These are phyloP conservation scores for Corythaixoides concolor DNA, from an alignment of 2,113 vertebrate species.

Conservation along the genomic window DNA sequence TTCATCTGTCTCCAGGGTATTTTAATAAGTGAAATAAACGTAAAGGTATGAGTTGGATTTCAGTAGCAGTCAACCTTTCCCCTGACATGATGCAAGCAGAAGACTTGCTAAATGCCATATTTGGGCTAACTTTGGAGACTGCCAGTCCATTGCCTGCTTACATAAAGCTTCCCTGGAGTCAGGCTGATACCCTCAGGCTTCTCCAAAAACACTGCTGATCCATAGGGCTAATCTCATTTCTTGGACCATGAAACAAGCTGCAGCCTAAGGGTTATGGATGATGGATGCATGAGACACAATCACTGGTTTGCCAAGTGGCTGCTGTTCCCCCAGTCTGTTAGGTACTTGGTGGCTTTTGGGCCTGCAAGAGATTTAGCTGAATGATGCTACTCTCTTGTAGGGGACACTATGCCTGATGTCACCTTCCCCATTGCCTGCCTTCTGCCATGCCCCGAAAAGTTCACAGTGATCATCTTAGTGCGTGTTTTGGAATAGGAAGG, in stretches of 20 bases:
- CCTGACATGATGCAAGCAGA: background rate
- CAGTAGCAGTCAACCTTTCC: conserved; percentile 6
- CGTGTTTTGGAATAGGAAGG: background rate
- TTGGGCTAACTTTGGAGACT: background rate
- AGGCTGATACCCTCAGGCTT: background rate
- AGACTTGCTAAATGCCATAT: background rate
- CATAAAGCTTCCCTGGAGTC: background rate
- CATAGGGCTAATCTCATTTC: background rate
- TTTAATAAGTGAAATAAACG: conserved; percentile 10
- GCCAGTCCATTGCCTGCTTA: background rate
- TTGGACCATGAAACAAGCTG: background rate
- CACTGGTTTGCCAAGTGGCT: background rate
- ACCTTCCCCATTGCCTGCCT: background rate
- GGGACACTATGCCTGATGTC: background rate
- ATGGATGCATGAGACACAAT: background rate
- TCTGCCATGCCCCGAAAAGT: fast-evolving
- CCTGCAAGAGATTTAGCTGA: background rate
- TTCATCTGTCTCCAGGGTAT: background rate
- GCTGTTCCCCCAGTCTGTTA: background rate
- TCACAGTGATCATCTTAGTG: background rate
- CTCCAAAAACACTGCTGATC: background rate
- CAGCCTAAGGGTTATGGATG: background rate
- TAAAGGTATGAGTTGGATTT: background rate
- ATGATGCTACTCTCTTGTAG: background rate
- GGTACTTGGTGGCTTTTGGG: background rate